A percentile compares a stretch with the other conserved stretches of the same genome.
phyloP scores from a whole-genome alignment of 64 coral and sea anemone genomes.

The Hydrozoanthus tunicans region DNA sequence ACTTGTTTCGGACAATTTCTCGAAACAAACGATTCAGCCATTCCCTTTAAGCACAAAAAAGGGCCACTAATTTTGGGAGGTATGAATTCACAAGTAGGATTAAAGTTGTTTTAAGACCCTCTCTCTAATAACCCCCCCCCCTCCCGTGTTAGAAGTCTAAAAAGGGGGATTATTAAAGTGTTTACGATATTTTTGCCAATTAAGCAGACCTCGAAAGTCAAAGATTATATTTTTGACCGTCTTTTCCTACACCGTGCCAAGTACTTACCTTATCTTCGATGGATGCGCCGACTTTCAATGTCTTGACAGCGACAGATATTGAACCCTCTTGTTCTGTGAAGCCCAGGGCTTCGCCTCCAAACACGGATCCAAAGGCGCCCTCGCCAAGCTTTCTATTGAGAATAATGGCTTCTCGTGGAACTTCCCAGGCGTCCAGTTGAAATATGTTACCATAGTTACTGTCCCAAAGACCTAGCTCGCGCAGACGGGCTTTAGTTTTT shows the following conservation, averaged over 20 bases:
- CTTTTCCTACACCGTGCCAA: neutral
- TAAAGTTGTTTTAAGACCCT: too few species aligned
- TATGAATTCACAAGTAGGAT: too few species aligned
- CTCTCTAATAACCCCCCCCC: too few species aligned
- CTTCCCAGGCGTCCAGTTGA: slow-evolving; percentile 77
- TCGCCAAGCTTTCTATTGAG: slow-evolving; percentile 81
- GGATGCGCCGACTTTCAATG: slow-evolving; percentile 69
- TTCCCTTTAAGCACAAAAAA: too few species aligned
- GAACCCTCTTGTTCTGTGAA: slow-evolving; percentile 41
- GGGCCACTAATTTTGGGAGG: too few species aligned
- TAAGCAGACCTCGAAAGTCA: too few species aligned
- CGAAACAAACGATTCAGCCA: too few species aligned
- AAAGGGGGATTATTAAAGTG: too few species aligned
- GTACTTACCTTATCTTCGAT: slow-evolving; percentile 73
- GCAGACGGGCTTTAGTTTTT: slow-evolving; percentile 70
- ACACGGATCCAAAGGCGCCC: slow-evolving; percentile 83
- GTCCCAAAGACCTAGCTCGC: slow-evolving; percentile 68
- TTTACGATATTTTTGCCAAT: too few species aligned
- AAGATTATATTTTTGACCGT: too few species aligned
- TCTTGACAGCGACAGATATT: slow-evolving; percentile 73
- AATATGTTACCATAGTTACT: slow-evolving; percentile 63
- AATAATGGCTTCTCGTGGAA: slow-evolving; percentile 67
- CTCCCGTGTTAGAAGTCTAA: too few species aligned
- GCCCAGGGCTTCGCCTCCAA: slow-evolving; percentile 76
- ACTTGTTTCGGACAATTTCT: too few species aligned